phyloP scores from a whole-genome alignment of 2,888 invertebrate genomes.

The Drosophila nr. perissopoda region DNA sequence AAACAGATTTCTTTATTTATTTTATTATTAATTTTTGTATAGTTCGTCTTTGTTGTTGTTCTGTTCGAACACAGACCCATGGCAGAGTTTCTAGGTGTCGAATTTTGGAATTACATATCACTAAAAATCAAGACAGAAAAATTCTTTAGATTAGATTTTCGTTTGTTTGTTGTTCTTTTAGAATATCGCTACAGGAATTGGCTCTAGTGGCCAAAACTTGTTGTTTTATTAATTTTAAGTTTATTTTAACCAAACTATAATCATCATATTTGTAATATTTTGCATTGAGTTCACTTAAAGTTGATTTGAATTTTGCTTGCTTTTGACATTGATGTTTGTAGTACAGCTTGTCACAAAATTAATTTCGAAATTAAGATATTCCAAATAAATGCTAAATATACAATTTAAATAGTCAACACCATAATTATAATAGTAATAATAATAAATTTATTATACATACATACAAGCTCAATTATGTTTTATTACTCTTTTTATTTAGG shows the following conservation, averaged over 20 bases:
- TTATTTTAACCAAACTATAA: conserved; percentile 45
- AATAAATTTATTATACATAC: conserved; percentile 74
- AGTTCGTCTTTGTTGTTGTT: conserved; percentile 38
- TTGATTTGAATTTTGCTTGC: conserved; percentile 26
- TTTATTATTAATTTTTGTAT: conserved; percentile 65
- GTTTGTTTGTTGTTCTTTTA: conserved; percentile 58
- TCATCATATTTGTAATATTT: conserved; percentile 36
- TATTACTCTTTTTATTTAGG: conserved; percentile 33
- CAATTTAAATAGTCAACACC: conserved; percentile 59
- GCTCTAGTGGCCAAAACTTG: conserved; percentile 59
- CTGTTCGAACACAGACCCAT: conserved; percentile 62
- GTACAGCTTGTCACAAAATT: conserved; percentile 27
- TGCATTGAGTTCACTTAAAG: conserved; percentile 44
- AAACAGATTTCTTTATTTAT: conserved; percentile 79
- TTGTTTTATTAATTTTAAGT: conserved; percentile 35
- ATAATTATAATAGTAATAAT: conserved; percentile 52
- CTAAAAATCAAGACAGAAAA: conserved; percentile 68
- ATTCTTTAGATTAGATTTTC: conserved; percentile 44
- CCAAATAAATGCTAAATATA: conserved; percentile 60
- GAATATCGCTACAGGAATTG: conserved; percentile 72
- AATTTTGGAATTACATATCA: conserved; percentile 68
- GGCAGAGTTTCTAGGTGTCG: conserved; percentile 66
- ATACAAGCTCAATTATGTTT: conserved; percentile 70
- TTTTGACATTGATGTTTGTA: conserved; percentile 20
- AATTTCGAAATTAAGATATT: conserved; percentile 56